Base-by-base conservation (phyloP, 2,797 vertebrate genomes). In the Anguilla marmorata region DNA sequence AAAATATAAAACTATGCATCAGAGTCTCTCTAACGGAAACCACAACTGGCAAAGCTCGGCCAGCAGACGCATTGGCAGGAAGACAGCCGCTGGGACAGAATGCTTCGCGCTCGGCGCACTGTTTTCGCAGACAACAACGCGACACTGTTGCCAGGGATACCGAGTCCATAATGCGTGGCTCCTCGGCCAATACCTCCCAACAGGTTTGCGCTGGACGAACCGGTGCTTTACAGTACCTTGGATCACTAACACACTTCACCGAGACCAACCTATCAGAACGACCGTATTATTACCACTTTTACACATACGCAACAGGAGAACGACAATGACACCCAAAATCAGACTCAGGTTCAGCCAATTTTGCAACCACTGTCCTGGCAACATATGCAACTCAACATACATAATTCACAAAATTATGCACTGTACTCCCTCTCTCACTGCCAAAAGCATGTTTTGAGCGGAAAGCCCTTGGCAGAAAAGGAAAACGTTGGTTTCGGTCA, bases 1-100 rank as follows among this genome's bases (percentile, higher is more conserved):
- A 91, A 87, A 91, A 92, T 90, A 91, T 88, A 89, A 86, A 92
- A 89, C 52, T 63, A 89, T 58, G 87, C 85, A 89, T 88, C 88
- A 27, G 80, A 85, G 88, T 89, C 45, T 45, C 90, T 91, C 93
- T 90, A 89, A 86, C 85, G 85, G 91, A 89, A 93, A 89, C 90
- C 89, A 76, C 91, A 91, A 91, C 89, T 82, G 87, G 89, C 74
- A 69, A 63, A 58, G 14, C 16, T 63, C 79, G 87, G 89, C 48
- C 66, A 33, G 58, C 58, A 84, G 58, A n/a, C 63, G 24, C 21
- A 48, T 2, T 58, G 80, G 41, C 37, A 84, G 79, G 33, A 37
- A 66, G 4, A 48, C 7, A 11, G 27, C 16, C 84, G 3, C 54
- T 33, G 54, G 50, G 54, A 56, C 9, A 24, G 37, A 19, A 21